phyloP scores from a whole-genome alignment of 2,888 invertebrate genomes.

The Ochropleura plecta region DNA sequence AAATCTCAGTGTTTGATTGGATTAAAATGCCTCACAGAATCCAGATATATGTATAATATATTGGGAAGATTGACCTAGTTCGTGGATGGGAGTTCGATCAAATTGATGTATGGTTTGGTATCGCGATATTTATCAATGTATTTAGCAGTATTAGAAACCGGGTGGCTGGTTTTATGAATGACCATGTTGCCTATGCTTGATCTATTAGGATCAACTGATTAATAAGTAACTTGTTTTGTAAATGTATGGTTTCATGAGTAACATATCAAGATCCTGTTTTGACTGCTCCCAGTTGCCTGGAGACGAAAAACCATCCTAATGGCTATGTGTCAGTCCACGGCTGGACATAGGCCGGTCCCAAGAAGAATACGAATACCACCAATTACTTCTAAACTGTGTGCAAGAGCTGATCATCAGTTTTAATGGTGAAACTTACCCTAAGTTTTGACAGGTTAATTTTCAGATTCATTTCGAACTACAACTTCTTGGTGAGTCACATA shows the following conservation, averaged over 20 bases:
- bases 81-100: slow-evolving; percentile 37
- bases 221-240: too few relatives aligned
- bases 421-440: neutral
- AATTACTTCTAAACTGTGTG: neutral
- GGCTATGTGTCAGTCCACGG: too few relatives aligned
- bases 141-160: slow-evolving; percentile 18
- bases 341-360: too few relatives aligned
- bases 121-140: slow-evolving; percentile 34
- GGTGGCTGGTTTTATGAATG: slow-evolving; percentile 21
- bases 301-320: too few relatives aligned
- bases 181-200: neutral
- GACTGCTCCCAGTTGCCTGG: too few relatives aligned
- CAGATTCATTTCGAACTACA: neutral
- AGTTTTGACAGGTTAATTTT: neutral
- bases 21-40: slow-evolving; percentile 51
- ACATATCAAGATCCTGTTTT: neutral
- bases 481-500: neutral
- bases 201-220: too few relatives aligned
- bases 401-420: neutral
- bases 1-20: slow-evolving; percentile 45
- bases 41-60: slow-evolving; percentile 35
- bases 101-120: slow-evolving; percentile 39
- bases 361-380: neutral
- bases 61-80: slow-evolving; percentile 52
- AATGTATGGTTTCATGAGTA: neutral